Evolutionary conservation across 2,888 invertebrate genomes (phyloP), one percentile per base, ranked within the genome.

Genomic region (Microdon myrmicae): DNA sequence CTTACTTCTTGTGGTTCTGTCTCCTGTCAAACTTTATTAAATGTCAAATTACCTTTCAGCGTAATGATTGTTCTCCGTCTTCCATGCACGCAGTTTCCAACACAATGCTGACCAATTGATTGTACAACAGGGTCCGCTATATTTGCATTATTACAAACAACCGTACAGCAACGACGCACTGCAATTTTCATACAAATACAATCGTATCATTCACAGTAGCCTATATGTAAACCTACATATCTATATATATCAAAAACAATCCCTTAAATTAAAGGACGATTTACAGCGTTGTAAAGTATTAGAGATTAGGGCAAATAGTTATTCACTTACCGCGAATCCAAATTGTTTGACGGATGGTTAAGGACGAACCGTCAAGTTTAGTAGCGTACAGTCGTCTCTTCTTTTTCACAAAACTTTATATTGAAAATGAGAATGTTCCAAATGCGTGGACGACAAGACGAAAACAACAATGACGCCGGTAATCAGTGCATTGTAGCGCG

Each of bases 381-480:
- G 10, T 12, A 8, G 19, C 3, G n/a, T n/a, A n/a, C n/a, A n/a
- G n/a, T n/a, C n/a, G n/a, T n/a, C 23, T 16, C 12, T 34, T 13
- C 25, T 26, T 29, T 34, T 32, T 59, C 13, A n/a, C 17, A 26
- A 20, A 10, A 47, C 29, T 37, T 51, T 32, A 53, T 47, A 47
- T n/a, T 20, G 32, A 9, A 47, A 37, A 45, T 39, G 38, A 39
- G 32, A 53, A 13, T 49, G 25, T 44, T 48, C 25, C 37, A 23
- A 25, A 60, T 37, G 41, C 43, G 35, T 37, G 47, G 43, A 53
- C 22, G 48, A 45, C n/a, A n/a, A n/a, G 51, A 61, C 56, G 31
- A 41, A 64, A 61, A 64, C 49, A 61, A 32, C 34, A 20, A 45
- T 16, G 53, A 60, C 59, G 64, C 64, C 64, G 64, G 64, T 47